Conservation (phyloP, 2,113 vertebrate species). For the Bos taurus region DNA sequence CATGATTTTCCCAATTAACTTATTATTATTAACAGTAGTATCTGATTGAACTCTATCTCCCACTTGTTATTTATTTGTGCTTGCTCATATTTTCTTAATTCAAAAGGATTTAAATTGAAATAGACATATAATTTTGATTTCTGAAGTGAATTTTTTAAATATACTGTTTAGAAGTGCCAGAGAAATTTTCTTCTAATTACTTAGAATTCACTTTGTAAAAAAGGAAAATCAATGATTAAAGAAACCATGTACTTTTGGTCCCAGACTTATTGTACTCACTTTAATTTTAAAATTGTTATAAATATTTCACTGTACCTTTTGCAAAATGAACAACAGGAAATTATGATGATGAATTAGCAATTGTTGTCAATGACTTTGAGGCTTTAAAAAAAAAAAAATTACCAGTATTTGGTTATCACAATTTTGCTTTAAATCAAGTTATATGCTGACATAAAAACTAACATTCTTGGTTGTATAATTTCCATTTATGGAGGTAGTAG, state of each 20-base stretch:
- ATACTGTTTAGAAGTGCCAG: background rate
- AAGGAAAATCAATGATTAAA: background rate
- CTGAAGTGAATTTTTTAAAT: background rate
- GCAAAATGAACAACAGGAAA: background rate
- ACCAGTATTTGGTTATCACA: background rate
- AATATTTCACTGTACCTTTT: background rate
- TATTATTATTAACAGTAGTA: background rate
- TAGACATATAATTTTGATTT: background rate
- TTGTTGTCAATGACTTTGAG: background rate
- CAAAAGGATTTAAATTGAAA: background rate
- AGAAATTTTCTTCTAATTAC: background rate
- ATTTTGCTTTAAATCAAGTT: conserved; percentile 23
- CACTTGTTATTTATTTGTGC: background rate
- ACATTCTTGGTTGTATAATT: background rate
- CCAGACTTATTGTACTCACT: background rate
- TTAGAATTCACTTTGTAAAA: background rate
- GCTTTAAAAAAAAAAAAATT: background rate
- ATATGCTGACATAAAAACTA: background rate
- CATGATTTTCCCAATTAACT: background rate
- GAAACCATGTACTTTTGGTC: background rate
- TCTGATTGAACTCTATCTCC: background rate
- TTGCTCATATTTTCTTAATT: conserved; percentile 26
- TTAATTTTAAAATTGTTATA: background rate
- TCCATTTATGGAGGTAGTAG: background rate
- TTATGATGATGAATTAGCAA: background rate